Evolutionary conservation across 2,888 invertebrate species (phyloP), one percentile per base, ranked within the genome.

Genomic region (Sarcophaga variegata): DNA sequence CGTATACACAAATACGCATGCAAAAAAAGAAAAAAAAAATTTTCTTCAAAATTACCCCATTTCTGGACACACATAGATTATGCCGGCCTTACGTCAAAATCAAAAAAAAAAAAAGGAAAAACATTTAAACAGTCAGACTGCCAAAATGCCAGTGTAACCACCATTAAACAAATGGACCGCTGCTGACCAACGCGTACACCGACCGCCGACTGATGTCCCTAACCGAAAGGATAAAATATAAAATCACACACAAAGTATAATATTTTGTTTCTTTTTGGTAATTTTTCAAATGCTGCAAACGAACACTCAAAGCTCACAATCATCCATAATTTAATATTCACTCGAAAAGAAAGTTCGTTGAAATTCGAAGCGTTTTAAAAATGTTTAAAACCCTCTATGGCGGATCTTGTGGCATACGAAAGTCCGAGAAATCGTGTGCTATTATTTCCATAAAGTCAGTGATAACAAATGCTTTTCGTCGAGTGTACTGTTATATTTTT

Each of bases 281-380:
- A 88, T 88, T 88, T 88, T 86, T 88, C 86, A 88, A 88, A 86
- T 87, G 77, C 66, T 83, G 17, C 27, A 83, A 77, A 60, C 66
- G 72, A 72, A 74, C 78, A 83, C 77, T 77, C 37, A 59, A 90
- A 90, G 89, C 90, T 83, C 60, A 72, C 66, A 72, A 60, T 72
- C 64, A 22, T 82, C 71, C 82, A 69, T 64, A 64, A 59, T 70
- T 76, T 63, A 64, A 54, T 10, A 37, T 20, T 60, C 76, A 66
- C 64, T 47, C 70, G 22, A 81, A 74, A 60, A 81, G 60, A 27
- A 59, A 3, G 1, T 63, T 59, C 11, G 47, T 75, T 37, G 37
- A 37, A 37, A 8, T 37, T 37, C 37, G 10, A 37, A 37, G 37
- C 10, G 37, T 37, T 37, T 37, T 37, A 10, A 37, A 37, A 8